Evolutionary conservation across 2,888 invertebrate species (phyloP).

Genomic region (Protonemura montana): DNA sequence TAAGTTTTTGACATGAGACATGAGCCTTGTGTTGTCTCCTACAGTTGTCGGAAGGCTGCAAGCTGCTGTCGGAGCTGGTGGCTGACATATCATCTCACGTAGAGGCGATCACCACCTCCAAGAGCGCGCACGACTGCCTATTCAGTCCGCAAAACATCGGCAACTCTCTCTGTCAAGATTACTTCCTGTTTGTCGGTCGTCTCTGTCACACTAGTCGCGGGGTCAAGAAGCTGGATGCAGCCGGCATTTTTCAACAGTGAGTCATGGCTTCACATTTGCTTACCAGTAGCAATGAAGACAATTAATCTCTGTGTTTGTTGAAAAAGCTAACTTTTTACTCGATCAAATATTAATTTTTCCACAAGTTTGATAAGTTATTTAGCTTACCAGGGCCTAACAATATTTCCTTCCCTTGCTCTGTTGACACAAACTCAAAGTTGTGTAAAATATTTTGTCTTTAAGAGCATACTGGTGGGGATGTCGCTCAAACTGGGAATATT

Average conservation of each 20-base stretch:
- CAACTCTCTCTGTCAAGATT: constrained; percentile 91
- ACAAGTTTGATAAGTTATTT: no score
- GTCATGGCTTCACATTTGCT: constrained; percentile 51
- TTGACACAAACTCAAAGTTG: no score
- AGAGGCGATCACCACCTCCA: constrained; percentile 73
- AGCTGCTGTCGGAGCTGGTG: constrained; percentile 79
- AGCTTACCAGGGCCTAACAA: no score
- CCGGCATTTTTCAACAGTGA: constrained; percentile 79
- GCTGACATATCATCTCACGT: constrained; percentile 80
- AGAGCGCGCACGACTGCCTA: constrained; percentile 84
- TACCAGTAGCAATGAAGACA: background rate
- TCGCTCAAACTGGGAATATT: no score
- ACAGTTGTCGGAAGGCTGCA: constrained; percentile 70
- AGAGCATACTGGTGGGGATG: no score
- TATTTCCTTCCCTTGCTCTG: no score
- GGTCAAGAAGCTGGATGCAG: constrained; percentile 71
- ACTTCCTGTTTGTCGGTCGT: constrained; percentile 92
- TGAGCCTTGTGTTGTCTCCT: background rate
- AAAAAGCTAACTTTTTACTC: no score
- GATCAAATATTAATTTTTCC: no score
- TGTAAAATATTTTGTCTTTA: no score
- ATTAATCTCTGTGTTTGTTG: no score
- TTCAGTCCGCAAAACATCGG: constrained; percentile 89
- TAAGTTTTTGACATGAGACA: no score
- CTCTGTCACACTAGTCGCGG: constrained; percentile 61